Evolutionary conservation across 2,888 invertebrate species (phyloP).

Genomic region (Cotesia congregata): DNA sequence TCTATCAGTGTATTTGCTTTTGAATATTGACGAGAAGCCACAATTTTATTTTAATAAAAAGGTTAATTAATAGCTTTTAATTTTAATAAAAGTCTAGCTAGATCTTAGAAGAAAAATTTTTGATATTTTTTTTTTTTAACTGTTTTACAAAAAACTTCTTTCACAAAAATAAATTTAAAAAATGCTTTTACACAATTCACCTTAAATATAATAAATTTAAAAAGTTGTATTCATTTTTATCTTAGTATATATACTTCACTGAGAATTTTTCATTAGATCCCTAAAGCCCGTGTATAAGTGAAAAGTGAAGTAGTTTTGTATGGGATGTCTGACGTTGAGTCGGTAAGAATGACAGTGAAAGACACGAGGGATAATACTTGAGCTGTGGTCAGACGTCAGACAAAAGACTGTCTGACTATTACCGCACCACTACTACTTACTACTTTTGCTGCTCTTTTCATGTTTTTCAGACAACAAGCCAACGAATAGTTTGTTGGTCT

Average conservation of each 20-base stretch:
- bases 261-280: background rate
- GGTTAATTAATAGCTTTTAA: too few relatives aligned
- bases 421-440: background rate
- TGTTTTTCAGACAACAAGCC: slow-evolving; percentile 22
- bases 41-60: too few relatives aligned
- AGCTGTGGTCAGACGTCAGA: slow-evolving; percentile 13
- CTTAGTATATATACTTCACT: background rate
- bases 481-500: slow-evolving; percentile 13
- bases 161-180: background rate
- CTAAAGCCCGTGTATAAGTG: background rate
- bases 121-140: too few relatives aligned
- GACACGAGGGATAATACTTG: slow-evolving; percentile 10
- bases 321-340: background rate
- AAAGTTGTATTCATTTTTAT: background rate
- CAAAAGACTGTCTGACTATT: slow-evolving; percentile 30
- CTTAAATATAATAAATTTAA: background rate
- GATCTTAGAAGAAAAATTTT: too few relatives aligned
- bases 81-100: too few relatives aligned
- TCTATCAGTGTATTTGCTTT: too few relatives aligned
- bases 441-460: background rate
- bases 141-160: too few relatives aligned
- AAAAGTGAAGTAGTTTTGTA: background rate
- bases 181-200: background rate
- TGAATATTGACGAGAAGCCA: too few relatives aligned
- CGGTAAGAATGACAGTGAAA: slow-evolving; percentile 10